Conservation (phyloP, 2,888 invertebrate species). For the Callosobruchus maculatus region DNA sequence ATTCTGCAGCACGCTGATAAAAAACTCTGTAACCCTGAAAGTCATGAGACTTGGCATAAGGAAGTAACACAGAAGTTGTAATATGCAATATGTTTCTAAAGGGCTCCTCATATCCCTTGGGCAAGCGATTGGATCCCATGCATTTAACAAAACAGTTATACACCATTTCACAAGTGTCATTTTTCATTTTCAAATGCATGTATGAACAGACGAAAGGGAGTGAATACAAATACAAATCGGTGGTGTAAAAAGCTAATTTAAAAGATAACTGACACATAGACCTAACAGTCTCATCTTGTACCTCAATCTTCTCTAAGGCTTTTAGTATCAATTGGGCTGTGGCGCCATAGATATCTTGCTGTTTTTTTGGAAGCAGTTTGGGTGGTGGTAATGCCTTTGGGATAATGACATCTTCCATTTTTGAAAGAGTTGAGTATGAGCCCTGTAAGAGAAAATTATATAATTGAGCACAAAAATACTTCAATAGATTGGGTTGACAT, state of each 20-base stretch:
- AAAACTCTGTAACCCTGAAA: neutral
- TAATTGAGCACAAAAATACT: neutral
- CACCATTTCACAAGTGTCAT: neutral
- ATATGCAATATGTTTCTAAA: conserved; percentile 8
- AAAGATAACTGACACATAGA: neutral
- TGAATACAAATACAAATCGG: neutral
- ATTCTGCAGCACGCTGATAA: neutral
- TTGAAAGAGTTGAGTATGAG: conserved; percentile 5
- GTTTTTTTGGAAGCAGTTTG: neutral
- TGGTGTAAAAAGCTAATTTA: neutral
- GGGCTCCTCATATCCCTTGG: conserved; percentile 2
- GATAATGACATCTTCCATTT: conserved; percentile 3
- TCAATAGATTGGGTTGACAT: neutral
- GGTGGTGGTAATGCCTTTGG: neutral
- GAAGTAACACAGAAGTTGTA: neutral
- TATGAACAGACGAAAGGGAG: neutral
- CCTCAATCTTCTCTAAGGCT: neutral
- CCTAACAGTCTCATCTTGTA: neutral
- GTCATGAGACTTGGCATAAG: neutral
- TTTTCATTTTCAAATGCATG: neutral
- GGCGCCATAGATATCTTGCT: neutral
- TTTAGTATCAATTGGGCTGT: neutral
- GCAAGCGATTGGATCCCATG: neutral
- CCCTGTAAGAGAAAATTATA: conserved; percentile 4
- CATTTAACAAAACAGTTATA: neutral